Percentiles rank a stretch among this genome's conserved stretches.
Evolutionary conservation across 2,113 vertebrate genomes (phyloP).

Genomic region (Talpa occidentalis): DNA sequence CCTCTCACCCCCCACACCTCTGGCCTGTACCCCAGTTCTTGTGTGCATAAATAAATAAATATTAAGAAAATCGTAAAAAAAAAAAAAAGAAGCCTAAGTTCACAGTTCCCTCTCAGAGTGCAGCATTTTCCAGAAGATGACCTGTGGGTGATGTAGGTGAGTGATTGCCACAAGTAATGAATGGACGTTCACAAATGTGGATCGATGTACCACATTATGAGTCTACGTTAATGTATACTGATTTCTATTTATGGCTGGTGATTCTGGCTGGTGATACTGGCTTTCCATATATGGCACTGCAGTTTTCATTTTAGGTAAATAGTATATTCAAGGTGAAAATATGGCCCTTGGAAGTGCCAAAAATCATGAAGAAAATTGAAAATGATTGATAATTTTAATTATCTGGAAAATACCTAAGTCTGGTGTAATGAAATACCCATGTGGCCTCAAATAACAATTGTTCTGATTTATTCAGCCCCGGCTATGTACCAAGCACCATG

Average conservation of each 20-base stretch:
- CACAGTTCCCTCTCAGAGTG: neutral
- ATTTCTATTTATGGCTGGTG: conserved; percentile 35
- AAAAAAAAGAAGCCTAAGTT: neutral
- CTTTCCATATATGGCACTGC: conserved; percentile 48
- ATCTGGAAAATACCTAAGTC: neutral
- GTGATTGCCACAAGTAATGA: neutral
- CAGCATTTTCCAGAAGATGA: neutral
- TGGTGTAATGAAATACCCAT: neutral
- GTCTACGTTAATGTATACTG: neutral
- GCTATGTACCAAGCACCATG: neutral
- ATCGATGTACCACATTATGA: neutral
- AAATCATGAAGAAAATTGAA: conserved; percentile 31
- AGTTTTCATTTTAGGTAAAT: conserved; percentile 58
- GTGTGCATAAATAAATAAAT: too few relatives aligned
- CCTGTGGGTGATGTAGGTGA: neutral
- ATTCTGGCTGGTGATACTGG: neutral
- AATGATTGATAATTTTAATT: neutral
- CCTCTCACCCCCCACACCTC: too few relatives aligned
- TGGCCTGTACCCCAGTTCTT: too few relatives aligned
- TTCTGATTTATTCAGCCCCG: neutral
- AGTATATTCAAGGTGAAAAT: neutral
- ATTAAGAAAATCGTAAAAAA: too few relatives aligned
- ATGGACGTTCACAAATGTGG: neutral
- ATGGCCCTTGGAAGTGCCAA: neutral
- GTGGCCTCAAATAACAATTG: neutral